phyloP scores from a whole-genome alignment of 2,888 invertebrate species.

The Phaonia tiefii region DNA sequence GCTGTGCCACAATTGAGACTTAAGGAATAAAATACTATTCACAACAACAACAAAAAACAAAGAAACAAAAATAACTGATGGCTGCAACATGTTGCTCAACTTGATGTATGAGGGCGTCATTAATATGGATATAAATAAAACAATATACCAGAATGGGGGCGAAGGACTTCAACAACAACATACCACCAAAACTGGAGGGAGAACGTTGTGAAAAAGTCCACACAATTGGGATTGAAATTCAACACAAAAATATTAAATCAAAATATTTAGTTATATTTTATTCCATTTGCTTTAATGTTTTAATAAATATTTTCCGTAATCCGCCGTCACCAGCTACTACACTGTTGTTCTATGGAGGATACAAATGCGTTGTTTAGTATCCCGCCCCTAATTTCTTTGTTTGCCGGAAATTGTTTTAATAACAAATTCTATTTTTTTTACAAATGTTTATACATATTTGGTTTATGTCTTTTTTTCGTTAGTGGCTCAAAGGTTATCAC shows the following conservation, averaged over 20 bases:
- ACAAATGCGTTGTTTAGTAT: no score
- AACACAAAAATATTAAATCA: background rate
- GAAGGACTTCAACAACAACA: background rate
- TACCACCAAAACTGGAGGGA: no score
- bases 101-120: background rate
- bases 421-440: background rate
- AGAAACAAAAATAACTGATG: background rate
- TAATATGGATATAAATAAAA: background rate
- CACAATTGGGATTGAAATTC: no score
- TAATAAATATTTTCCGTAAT: background rate
- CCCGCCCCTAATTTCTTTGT: no score
- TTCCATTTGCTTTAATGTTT: background rate
- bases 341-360: no score
- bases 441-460: background rate
- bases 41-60: background rate
- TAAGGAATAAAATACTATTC: conserved; percentile 14
- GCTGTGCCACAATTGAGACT: conserved; percentile 42
- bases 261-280: background rate
- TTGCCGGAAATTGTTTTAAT: no score
- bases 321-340: no score
- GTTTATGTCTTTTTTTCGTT: background rate
- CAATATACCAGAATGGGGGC: background rate
- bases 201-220: no score
- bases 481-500: background rate
- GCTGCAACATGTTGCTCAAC: background rate